Percentiles rank a stretch among this genome's conserved stretches.
These are phyloP conservation scores for Rhombomys opimus DNA, from an alignment of 2,113 vertebrate genomes.

Conservation along the genomic window DNA sequence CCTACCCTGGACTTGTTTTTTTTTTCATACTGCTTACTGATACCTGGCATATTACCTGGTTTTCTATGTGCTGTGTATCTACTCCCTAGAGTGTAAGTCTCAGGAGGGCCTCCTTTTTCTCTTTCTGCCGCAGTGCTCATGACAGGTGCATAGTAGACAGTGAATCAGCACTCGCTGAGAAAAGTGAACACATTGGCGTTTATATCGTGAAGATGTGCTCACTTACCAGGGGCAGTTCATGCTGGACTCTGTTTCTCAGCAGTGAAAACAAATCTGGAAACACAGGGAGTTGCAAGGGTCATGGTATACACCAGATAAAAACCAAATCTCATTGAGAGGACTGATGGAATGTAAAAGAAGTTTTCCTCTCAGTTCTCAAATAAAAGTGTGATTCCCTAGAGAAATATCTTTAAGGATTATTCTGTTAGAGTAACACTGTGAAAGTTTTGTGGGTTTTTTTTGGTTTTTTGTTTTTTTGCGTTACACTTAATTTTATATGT, in stretches of 20 bases:
- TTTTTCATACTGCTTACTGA: neutral
- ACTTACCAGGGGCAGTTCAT: neutral
- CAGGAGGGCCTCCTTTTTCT: neutral
- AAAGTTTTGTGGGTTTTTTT: neutral
- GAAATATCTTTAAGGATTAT: neutral
- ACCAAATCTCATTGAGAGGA: neutral
- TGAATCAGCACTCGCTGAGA: neutral
- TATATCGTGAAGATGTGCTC: neutral
- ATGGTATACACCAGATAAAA: neutral
- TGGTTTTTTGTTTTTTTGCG: too few species aligned
- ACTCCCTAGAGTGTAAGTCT: neutral
- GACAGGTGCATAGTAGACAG: neutral
- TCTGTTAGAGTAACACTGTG: neutral
- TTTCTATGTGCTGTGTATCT: neutral
- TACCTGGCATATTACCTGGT: neutral
- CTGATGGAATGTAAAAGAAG: neutral
- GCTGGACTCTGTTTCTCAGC: neutral
- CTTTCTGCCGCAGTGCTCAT: neutral
- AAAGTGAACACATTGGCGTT: neutral
- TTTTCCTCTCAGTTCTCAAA: conserved; percentile 10
- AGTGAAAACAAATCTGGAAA: neutral
- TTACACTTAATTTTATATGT: neutral
- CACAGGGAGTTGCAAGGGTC: neutral
- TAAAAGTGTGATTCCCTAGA: neutral
- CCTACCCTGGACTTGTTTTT: neutral